These are phyloP conservation scores for Aphyosemion australe DNA, from an alignment of 2,113 vertebrate genomes.

Conservation along the genomic window DNA sequence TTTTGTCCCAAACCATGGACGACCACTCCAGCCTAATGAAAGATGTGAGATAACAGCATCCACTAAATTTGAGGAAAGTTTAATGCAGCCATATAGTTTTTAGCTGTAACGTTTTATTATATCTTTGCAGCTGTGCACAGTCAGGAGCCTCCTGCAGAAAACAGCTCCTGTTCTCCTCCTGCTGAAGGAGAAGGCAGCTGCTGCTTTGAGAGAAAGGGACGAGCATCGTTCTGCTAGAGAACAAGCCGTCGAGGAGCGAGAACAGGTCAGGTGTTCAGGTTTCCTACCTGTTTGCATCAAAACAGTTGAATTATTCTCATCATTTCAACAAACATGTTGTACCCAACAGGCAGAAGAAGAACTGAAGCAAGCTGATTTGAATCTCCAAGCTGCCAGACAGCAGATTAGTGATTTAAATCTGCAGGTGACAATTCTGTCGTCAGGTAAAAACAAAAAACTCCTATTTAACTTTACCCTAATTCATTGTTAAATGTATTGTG, in stretches of 20 bases:
- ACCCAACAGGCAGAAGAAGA: conserved; percentile 68
- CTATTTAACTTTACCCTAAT: too few relatives aligned
- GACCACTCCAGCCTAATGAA: conserved; percentile 76
- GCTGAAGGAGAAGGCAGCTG: conserved; percentile 75
- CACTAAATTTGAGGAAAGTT: too few relatives aligned
- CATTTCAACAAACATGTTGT: not conserved
- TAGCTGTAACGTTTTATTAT: too few relatives aligned
- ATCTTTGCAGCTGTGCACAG: conserved; percentile 70
- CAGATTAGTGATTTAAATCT: conserved; percentile 74
- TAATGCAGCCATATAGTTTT: too few relatives aligned
- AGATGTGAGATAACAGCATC: conserved; percentile 67
- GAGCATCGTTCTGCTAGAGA: conserved; percentile 66
- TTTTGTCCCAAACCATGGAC: conserved; percentile 65
- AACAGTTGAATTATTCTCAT: not conserved
- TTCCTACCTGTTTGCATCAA: not conserved
- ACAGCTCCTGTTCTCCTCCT: conserved; percentile 65
- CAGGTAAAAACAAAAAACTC: conserved; percentile 64
- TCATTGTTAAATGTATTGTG: too few relatives aligned
- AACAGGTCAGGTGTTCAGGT: conserved; percentile 58
- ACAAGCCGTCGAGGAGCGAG: conserved; percentile 68
- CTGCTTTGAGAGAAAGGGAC: conserved; percentile 70
- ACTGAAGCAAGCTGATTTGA: conserved; percentile 39
- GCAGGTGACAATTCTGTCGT: conserved; percentile 75
- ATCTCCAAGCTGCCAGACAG: conserved; percentile 65
- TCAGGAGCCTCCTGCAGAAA: conserved; percentile 71